A percentile compares a stretch with the other conserved stretches of the same genome.
Conservation (phyloP, 2,888 invertebrate species). For the Drosophila suboccidentalis region DNA sequence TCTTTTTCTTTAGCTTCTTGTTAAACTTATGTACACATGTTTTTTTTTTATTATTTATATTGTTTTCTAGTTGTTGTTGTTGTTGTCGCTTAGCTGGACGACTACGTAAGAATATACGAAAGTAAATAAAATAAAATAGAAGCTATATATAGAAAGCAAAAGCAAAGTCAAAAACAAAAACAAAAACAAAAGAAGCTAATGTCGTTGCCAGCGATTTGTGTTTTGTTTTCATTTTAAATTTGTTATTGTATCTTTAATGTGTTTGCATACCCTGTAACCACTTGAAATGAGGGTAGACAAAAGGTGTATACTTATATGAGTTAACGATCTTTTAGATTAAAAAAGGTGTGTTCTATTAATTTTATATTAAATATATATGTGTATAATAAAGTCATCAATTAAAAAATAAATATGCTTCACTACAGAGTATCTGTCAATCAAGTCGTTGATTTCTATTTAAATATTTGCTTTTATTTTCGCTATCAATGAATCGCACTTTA, state of each 20-base stretch:
- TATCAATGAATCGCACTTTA: slow-evolving; percentile 17
- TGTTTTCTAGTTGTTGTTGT: slow-evolving; percentile 12
- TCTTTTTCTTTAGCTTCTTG: slow-evolving; percentile 11
- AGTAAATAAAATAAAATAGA: slow-evolving; percentile 5
- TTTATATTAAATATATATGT: neutral
- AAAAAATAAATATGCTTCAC: neutral
- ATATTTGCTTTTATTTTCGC: neutral
- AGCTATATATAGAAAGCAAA: slow-evolving; percentile 56
- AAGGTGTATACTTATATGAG: no score
- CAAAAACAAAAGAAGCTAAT: slow-evolving; percentile 33
- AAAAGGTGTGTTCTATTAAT: neutral
- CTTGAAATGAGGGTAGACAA: neutral
- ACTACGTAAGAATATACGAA: slow-evolving; percentile 53
- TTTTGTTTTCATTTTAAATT: slow-evolving; percentile 27
- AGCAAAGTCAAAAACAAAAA: neutral
- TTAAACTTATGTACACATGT: slow-evolving; percentile 18
- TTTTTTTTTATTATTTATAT: slow-evolving; percentile 8
- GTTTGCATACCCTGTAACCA: slow-evolving; percentile 16
- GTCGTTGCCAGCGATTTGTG: slow-evolving; percentile 44
- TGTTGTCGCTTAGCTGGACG: slow-evolving; percentile 49
- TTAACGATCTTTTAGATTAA: neutral
- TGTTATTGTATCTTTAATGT: slow-evolving; percentile 23
- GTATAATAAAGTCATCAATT: no score
- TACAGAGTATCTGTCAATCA: neutral
- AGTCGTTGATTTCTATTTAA: neutral